phyloP scores from a whole-genome alignment of 2,888 invertebrate genomes.

The Ceramica pisi region DNA sequence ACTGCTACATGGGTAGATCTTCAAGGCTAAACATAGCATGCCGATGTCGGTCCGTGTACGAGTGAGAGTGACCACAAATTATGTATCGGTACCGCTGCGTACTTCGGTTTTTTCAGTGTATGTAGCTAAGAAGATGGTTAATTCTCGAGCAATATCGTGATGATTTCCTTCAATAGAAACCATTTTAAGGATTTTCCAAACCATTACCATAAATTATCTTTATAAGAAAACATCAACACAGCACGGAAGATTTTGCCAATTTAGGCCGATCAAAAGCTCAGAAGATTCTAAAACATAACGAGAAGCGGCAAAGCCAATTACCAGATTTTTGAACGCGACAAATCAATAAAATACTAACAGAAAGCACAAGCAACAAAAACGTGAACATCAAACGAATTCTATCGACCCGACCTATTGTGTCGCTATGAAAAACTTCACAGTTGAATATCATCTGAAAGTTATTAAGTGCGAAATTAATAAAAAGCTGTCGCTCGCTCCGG shows the following conservation, averaged over 20 bases:
- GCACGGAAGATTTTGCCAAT: constrained; percentile 32
- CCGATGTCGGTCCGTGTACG: no score
- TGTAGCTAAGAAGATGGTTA: no score
- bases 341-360: constrained; percentile 64
- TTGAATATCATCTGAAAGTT: constrained; percentile 65
- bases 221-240: constrained; percentile 4
- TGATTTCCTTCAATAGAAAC: not conserved
- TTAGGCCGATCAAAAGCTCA: constrained; percentile 16
- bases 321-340: constrained; percentile 40
- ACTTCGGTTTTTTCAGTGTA: no score
- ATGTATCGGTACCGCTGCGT: no score
- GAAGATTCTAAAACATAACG: not conserved
- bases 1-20: no score
- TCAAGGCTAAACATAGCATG: no score
- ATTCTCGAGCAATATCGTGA: no score
- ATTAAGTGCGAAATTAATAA: constrained; percentile 84
- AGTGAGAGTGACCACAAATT: no score
- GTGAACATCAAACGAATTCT: constrained; percentile 58
- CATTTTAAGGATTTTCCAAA: not conserved
- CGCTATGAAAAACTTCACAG: constrained; percentile 64
- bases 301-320: constrained; percentile 54
- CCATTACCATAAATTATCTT: not conserved
- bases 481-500: constrained; percentile 75
- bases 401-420: constrained; percentile 56
- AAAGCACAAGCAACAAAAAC: constrained; percentile 59